Evolutionary conservation across 2,888 invertebrate genomes (phyloP).

Genomic region (Trachelus troglodyta): DNA sequence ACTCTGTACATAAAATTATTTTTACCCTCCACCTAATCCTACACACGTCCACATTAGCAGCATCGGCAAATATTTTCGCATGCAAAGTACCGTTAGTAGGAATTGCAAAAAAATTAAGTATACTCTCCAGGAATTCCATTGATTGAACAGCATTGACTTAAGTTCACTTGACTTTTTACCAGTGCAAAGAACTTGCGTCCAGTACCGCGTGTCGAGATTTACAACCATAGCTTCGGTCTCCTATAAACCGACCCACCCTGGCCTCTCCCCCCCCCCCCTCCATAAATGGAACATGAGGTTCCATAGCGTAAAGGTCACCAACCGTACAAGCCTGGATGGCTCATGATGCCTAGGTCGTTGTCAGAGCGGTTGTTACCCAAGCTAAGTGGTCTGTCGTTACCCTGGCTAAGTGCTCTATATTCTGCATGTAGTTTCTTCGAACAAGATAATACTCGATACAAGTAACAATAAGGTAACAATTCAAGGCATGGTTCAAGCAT

Average conservation of each 20-base stretch:
- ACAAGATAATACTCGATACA: constrained; percentile 40
- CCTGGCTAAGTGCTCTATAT: constrained; percentile 52
- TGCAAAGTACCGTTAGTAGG: background rate
- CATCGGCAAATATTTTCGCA: background rate
- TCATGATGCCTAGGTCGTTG: constrained; percentile 35
- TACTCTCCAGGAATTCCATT: background rate
- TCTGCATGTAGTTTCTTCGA: constrained; percentile 38
- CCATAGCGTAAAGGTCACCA: constrained; percentile 51
- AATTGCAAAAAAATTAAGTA: background rate
- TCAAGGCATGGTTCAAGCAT: constrained; percentile 28
- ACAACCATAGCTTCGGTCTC: background rate
- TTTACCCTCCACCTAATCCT: background rate
- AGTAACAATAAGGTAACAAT: constrained; percentile 30
- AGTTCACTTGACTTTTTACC: background rate
- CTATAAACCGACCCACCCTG: background rate
- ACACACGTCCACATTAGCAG: too few species aligned
- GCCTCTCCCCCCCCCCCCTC: background rate
- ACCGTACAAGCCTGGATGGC: constrained; percentile 36
- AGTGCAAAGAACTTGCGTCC: background rate
- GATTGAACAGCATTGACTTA: background rate
- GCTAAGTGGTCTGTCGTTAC: constrained; percentile 51
- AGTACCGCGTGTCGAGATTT: background rate
- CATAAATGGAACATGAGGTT: constrained; percentile 35
- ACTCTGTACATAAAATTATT: background rate
- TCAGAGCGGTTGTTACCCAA: constrained; percentile 52